Evolutionary conservation across 1,140 invertebrate genomes (phyloP).

Genomic region (Drosophila rhopaloa): DNA sequence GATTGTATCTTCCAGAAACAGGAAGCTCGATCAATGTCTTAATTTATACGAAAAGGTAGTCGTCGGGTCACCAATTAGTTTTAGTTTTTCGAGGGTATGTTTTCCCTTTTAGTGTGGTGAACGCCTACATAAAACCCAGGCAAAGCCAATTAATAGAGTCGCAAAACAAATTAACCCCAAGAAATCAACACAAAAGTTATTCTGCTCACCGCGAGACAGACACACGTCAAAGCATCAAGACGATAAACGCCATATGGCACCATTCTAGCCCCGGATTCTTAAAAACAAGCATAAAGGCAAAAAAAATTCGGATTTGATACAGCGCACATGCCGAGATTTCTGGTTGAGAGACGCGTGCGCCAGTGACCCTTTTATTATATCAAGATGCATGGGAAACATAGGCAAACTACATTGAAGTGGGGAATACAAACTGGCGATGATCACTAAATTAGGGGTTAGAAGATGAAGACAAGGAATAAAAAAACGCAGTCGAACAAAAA

Average conservation of each 20-base stretch:
- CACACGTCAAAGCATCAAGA: constrained; percentile 68
- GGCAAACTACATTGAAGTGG: constrained; percentile 40
- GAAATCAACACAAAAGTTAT: constrained; percentile 75
- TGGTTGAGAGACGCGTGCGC: constrained; percentile 49
- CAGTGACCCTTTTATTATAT: constrained; percentile 46
- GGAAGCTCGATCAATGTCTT: constrained; percentile 57
- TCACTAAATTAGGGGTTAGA: constrained; percentile 78
- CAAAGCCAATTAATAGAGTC: constrained; percentile 76
- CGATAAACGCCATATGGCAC: constrained; percentile 73
- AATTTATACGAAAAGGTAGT: constrained; percentile 60
- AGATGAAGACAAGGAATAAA: constrained; percentile 46
- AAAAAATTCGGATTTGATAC: constrained; percentile 38
- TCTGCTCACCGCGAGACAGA: constrained; percentile 58
- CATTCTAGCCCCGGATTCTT: constrained; percentile 10
- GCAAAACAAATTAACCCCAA: constrained; percentile 82
- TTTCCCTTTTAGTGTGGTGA: constrained; percentile 45
- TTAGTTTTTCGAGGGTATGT: constrained; percentile 67
- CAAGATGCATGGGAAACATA: constrained; percentile 41
- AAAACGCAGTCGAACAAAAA: constrained; percentile 7
- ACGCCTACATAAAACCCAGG: constrained; percentile 60
- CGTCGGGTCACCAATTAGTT: constrained; percentile 58
- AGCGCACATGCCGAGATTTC: constrained; percentile 70
- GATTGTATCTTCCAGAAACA: constrained; percentile 59
- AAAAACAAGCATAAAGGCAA: constrained; percentile 41
- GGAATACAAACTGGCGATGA: constrained; percentile 36